Base-by-base conservation (phyloP, 2,888 invertebrate species). In the Leptura quadrifasciata region DNA sequence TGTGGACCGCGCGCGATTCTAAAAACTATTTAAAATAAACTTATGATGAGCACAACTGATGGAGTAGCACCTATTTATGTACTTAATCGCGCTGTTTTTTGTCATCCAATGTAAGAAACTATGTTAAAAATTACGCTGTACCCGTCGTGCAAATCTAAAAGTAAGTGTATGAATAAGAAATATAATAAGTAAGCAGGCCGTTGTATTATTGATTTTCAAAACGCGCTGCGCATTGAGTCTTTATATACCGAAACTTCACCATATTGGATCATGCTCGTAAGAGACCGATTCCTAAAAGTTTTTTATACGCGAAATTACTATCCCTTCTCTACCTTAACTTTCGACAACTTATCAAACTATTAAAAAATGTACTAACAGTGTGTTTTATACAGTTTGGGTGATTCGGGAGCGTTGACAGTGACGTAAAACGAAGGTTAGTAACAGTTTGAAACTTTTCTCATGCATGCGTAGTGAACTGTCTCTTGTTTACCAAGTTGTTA, bases 231-330 rank as follows among this genome's bases (percentile, higher is more conserved):
- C 83, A 79, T 74, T 70, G 69, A 74, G 72, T 75, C 75, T 78
- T 77, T 72, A 76, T 75, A 73, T 76, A 77, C 78, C 69, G 54
- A 63, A 76, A 77, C 67, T 76, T 79, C 80, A 81, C 87, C 85
- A 86, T 86, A 86, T 86, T 86, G 87, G 87, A 86, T 86, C 86
- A 87, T 87, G 87, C 86, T 83, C 86, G 85, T 85, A 84, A 86
- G 85, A 82, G 86, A 84, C 85, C 85, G 83, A 77, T 73, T 75
- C 84, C 85, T 82, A 85, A 87, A 88, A 87, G 83, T 86, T 87
- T 88, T 81, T 86, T 85, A 82, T 84, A 86, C 86, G 86, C 85
- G 86, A 77, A 86, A 84, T 82, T 83, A 84, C 84, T 82, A 83
- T 82, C 84, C 84, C 83, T 84, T 87, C 85, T 85, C 84, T 81